These are phyloP conservation scores for Peromyscus nudipes DNA, from an alignment of 2,797 vertebrate species.

Conservation along the genomic window DNA sequence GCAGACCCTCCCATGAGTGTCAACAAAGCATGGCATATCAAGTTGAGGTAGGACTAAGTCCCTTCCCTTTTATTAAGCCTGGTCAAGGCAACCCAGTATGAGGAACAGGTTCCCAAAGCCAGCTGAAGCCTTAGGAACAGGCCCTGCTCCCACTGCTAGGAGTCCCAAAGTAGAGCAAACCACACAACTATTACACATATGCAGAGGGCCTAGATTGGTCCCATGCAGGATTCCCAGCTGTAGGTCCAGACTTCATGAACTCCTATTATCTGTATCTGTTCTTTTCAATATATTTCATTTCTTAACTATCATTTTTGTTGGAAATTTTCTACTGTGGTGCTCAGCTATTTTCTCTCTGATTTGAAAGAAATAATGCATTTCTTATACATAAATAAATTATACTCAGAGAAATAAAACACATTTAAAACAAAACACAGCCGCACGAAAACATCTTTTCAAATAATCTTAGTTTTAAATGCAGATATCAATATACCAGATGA, in stretches of 20 bases:
- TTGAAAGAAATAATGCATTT: background rate
- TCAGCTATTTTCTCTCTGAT: constrained; percentile 37
- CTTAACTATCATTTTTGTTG: constrained; percentile 22
- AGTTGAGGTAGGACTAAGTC: too few relatives aligned
- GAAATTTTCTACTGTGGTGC: background rate
- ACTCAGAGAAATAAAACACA: background rate
- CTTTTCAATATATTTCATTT: background rate
- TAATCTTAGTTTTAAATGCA: background rate
- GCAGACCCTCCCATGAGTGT: too few relatives aligned
- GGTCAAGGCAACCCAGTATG: too few relatives aligned
- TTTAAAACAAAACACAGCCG: background rate
- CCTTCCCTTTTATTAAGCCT: too few relatives aligned
- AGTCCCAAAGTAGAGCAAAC: background rate
- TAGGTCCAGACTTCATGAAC: background rate
- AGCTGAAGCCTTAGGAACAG: too few relatives aligned
- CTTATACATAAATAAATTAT: background rate
- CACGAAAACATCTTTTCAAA: background rate
- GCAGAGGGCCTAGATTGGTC: background rate
- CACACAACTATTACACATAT: background rate
- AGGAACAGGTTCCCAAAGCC: too few relatives aligned
- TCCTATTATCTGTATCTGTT: background rate
- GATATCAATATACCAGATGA: background rate
- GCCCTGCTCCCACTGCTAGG: background rate
- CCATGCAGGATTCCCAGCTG: background rate
- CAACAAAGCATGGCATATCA: too few relatives aligned